Percentiles rank a stretch among this genome's conserved stretches.
These are phyloP conservation scores for Falco berigora DNA, from an alignment of 2,797 vertebrate genomes.

Conservation along the genomic window DNA sequence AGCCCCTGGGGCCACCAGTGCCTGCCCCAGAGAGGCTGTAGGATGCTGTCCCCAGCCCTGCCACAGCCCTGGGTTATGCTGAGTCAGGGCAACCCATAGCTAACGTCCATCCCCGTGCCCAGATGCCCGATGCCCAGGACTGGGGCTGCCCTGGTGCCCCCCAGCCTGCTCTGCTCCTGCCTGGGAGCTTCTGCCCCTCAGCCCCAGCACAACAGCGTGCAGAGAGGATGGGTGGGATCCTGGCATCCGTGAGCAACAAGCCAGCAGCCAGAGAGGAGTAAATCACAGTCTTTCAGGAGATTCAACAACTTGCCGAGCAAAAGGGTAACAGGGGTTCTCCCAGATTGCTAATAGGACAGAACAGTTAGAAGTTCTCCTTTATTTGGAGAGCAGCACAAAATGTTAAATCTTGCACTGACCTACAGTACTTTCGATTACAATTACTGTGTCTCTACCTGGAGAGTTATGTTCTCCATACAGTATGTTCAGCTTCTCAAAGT, in stretches of 20 bases:
- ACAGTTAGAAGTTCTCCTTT: background rate
- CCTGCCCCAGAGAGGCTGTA: fast-evolving
- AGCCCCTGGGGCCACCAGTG: fast-evolving
- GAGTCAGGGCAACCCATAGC: fast-evolving
- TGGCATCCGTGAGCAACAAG: fast-evolving
- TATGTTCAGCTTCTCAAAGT: background rate
- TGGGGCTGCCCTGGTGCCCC: background rate
- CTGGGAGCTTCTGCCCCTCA: background rate
- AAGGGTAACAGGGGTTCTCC: background rate
- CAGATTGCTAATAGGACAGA: background rate
- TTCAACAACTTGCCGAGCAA: background rate
- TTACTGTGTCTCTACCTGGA: background rate
- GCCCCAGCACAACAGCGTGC: fast-evolving
- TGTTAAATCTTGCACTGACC: background rate
- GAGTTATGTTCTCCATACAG: background rate
- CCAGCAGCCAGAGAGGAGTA: background rate
- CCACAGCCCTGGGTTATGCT: background rate
- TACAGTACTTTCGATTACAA: background rate
- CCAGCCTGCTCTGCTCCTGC: fast-evolving
- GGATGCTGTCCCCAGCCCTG: fast-evolving
- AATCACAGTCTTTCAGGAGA: background rate
- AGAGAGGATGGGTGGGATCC: background rate
- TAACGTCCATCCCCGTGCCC: fast-evolving
- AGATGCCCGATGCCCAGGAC: fast-evolving
- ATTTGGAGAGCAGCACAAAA: background rate